Percentiles rank a stretch among this genome's conserved stretches.
phyloP scores from a whole-genome alignment of 2,888 invertebrate genomes.

The Choreutis nemorana region DNA sequence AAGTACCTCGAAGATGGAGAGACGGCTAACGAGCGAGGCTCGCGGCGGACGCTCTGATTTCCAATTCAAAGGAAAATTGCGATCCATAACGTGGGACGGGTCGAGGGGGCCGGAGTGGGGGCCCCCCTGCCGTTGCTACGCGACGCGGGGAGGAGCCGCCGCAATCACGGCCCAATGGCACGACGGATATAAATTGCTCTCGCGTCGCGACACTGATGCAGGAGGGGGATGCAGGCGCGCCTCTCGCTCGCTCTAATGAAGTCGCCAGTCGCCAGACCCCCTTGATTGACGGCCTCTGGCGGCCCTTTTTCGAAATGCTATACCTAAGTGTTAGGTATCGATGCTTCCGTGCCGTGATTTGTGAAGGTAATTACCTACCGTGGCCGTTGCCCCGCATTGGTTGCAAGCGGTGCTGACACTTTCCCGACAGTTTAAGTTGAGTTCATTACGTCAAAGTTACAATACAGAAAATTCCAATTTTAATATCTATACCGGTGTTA shows the following conservation, averaged over 20 bases:
- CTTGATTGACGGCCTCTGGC: constrained; percentile 54
- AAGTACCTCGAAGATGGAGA: constrained; percentile 55
- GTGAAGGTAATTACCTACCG: constrained; percentile 30
- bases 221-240: constrained; percentile 29
- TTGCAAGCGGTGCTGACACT: too few species aligned
- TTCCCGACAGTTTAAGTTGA: too few species aligned
- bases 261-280: constrained; percentile 49
- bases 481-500: too few species aligned
- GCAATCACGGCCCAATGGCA: constrained; percentile 68
- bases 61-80: constrained; percentile 69
- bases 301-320: constrained; percentile 51
- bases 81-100: constrained; percentile 56
- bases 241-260: constrained; percentile 56
- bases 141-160: constrained; percentile 71
- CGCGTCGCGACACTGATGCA: constrained; percentile 51
- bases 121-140: constrained; percentile 66
- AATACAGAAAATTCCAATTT: too few species aligned
- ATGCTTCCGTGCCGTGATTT: constrained; percentile 49
- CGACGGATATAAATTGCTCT: constrained; percentile 68
- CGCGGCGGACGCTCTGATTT: constrained; percentile 62
- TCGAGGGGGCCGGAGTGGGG: constrained; percentile 24
- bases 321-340: constrained; percentile 41
- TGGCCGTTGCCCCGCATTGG: constrained; percentile 23
- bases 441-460: too few species aligned
- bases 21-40: constrained; percentile 51